phyloP scores from a whole-genome alignment of 2,888 invertebrate species.

The Adelphocoris suturalis region DNA sequence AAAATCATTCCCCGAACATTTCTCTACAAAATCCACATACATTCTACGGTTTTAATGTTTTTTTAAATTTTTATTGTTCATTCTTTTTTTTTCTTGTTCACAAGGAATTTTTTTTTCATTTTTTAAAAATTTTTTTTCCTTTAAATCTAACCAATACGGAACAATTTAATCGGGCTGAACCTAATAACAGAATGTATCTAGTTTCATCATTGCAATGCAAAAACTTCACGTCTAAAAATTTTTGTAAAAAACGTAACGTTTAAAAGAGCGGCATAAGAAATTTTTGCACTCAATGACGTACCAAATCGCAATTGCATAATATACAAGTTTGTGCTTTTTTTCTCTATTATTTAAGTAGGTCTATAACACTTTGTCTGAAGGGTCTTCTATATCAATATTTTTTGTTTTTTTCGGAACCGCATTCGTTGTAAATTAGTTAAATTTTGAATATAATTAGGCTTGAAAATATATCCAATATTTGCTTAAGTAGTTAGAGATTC shows the following conservation, averaged over 20 bases:
- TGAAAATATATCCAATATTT: conserved; percentile 43
- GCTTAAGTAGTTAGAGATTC: conserved; percentile 37
- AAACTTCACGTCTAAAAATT: conserved; percentile 32
- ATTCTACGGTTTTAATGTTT: conserved; percentile 72
- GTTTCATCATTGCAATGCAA: conserved; percentile 50
- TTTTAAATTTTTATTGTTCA: conserved; percentile 71
- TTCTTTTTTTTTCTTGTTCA: conserved; percentile 53
- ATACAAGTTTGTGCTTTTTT: conserved; percentile 56
- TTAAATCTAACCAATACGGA: conserved; percentile 68
- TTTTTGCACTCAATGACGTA: conserved; percentile 53
- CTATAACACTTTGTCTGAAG: conserved; percentile 36
- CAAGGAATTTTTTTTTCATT: conserved; percentile 59
- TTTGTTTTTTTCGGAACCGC: conserved; percentile 64
- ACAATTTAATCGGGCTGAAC: conserved; percentile 67
- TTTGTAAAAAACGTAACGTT: conserved; percentile 1
- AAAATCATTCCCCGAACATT: conserved; percentile 70
- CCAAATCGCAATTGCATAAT: conserved; percentile 45
- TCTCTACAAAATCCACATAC: conserved; percentile 74
- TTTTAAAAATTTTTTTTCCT: conserved; percentile 63
- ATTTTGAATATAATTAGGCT: conserved; percentile 60
- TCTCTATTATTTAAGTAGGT: conserved; percentile 46
- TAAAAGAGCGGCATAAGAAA: background rate
- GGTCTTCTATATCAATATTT: conserved; percentile 36
- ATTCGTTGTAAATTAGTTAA: conserved; percentile 73
- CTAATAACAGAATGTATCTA: conserved; percentile 64